Evolutionary conservation across 2,113 vertebrate genomes (phyloP).

Genomic region (Morone saxatilis): DNA sequence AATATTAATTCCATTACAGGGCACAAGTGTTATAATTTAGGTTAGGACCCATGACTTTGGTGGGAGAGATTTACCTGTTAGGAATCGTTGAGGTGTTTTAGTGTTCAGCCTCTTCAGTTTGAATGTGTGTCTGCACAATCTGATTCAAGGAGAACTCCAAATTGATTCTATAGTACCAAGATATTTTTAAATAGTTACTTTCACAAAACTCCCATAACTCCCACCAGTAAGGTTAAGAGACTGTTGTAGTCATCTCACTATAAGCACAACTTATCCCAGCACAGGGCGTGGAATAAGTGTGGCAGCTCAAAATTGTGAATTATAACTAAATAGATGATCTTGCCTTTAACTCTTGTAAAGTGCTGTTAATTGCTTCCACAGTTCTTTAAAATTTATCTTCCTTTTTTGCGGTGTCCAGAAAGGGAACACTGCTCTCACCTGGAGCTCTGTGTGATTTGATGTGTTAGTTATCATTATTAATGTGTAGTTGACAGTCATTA

Average conservation of each 20-base stretch:
- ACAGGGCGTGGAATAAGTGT: too few species aligned
- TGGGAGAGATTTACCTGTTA: neutral
- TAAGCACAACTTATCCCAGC: too few species aligned
- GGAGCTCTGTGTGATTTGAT: too few species aligned
- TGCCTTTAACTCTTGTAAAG: too few species aligned
- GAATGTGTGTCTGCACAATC: neutral
- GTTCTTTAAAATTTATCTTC: too few species aligned
- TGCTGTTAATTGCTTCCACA: too few species aligned
- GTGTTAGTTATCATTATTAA: too few species aligned
- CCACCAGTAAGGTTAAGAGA: too few species aligned
- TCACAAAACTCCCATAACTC: too few species aligned
- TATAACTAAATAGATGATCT: too few species aligned
- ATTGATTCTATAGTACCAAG: neutral
- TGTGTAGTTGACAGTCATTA: neutral
- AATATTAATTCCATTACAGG: slow-evolving; percentile 1
- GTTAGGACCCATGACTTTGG: neutral
- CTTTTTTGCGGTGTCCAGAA: neutral
- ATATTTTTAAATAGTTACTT: neutral
- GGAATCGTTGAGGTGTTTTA: neutral
- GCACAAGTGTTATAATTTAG: neutral
- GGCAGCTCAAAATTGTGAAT: too few species aligned
- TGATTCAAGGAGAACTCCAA: neutral
- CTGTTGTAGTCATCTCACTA: too few species aligned
- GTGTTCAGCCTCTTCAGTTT: neutral
- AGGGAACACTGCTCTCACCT: neutral